phyloP scores from a whole-genome alignment of 1,140 invertebrate genomes.

The Drosophila truncata region DNA sequence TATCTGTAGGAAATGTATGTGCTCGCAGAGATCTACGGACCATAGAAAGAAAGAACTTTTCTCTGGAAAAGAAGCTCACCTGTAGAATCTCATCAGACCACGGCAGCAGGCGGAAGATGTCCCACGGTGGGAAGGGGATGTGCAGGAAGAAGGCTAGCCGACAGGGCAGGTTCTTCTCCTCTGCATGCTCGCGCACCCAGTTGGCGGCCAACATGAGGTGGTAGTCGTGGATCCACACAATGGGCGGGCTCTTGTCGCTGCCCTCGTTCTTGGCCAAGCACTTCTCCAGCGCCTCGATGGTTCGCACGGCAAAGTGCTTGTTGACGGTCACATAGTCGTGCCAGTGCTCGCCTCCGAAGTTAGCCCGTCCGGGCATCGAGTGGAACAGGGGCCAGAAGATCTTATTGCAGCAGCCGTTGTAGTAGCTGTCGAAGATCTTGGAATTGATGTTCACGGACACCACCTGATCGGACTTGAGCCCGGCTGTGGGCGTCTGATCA shows the following conservation, averaged over 20 bases:
- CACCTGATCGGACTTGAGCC: conserved; percentile 92
- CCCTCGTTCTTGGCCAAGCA: conserved; percentile 87
- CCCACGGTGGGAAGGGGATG: conserved; percentile 97
- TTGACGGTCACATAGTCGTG: conserved; percentile 93
- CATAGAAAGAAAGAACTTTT: not conserved
- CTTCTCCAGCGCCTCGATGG: conserved; percentile 90
- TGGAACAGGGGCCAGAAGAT: conserved; percentile 97
- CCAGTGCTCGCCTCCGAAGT: conserved; percentile 93
- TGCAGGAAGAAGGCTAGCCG: conserved; percentile 96
- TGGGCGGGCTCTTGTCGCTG: conserved; percentile 87
- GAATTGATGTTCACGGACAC: conserved; percentile 92
- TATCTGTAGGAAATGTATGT: not conserved
- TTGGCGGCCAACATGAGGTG: conserved; percentile 96
- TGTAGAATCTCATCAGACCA: conserved; percentile 97
- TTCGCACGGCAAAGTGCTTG: conserved; percentile 92
- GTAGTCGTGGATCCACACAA: conserved; percentile 97
- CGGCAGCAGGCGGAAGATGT: conserved; percentile 95
- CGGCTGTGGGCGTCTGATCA: conserved; percentile 93
- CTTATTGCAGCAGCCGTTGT: conserved; percentile 96
- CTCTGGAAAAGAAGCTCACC: conserved; percentile 27
- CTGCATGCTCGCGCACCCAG: conserved; percentile 93
- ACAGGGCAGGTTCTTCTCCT: conserved; percentile 91
- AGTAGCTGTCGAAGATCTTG: conserved; percentile 92
- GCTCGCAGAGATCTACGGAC: not conserved
- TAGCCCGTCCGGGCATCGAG: conserved; percentile 93